Evolutionary conservation across 1,140 invertebrate species (phyloP), one percentile per base, ranked within the genome.

Genomic region (Alviniconcha marisindica): DNA sequence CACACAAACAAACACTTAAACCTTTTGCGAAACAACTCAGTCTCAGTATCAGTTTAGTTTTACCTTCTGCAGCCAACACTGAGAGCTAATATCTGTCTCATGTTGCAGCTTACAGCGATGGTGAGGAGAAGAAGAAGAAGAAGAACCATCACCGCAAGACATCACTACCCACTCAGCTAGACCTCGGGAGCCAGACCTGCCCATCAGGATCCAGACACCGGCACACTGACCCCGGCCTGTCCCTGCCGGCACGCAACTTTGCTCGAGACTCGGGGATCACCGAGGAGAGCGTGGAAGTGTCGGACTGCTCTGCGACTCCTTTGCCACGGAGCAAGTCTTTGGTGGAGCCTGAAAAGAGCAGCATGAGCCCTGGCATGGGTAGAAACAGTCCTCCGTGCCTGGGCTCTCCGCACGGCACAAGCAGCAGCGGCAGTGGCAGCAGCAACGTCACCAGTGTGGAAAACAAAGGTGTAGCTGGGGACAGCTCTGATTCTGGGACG

Each of bases 211-310:
- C 44, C 71, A 80, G 84, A 40, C 84, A 86, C 54, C 83, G 87
- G n/a, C 87, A 88, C 76, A 88, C 87, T 60, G 87, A 88, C 73
- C 87, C 85, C 36, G 85, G 84, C 5, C 51, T 84, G n/a, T 63
- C 73, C 28, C 54, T 54, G 2, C 36, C 77, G 18, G 77, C 21
- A 21, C 44, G 54, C 51, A 78, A 60, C 56, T 56, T 78, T 40
- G 7, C 77, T 15, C 51, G 77, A 36, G 51, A 78, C 51, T 78
- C 77, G 28, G 77, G 77, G 12, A 80, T 80, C 38, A 80, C 78
- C 21, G 78, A 80, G 40, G 78, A 80, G 31, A 42, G 1, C 14
- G 18, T 36, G 28, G 78, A 80, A 44, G 14, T 36, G 15, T 42
- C 36, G 42, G 78, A 80, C 1, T 2, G 36, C 15, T 31, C 78